Evolutionary conservation across 2,797 vertebrate species (phyloP).

Genomic region (Sarcoramphus papa): DNA sequence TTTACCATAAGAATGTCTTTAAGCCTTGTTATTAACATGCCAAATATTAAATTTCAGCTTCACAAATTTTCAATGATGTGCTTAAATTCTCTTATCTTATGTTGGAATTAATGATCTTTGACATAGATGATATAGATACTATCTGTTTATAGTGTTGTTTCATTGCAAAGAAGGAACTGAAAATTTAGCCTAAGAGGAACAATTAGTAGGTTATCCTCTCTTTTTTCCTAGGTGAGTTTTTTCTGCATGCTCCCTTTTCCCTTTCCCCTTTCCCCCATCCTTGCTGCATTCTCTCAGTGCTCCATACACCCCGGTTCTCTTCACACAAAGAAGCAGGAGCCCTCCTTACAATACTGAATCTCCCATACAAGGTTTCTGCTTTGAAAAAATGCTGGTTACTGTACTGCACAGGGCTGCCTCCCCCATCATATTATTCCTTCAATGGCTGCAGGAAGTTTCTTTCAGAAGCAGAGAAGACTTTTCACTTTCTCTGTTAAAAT

Average conservation of each 20-base stretch:
- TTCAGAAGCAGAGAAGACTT: background rate
- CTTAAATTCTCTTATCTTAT: background rate
- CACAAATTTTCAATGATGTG: background rate
- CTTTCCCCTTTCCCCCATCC: background rate
- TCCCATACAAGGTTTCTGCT: background rate
- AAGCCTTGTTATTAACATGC: background rate
- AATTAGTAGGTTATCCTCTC: background rate
- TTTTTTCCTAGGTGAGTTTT: background rate
- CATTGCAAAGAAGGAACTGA: background rate
- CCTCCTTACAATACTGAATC: background rate
- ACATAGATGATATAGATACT: background rate
- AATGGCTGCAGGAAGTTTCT: background rate
- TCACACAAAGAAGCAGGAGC: background rate
- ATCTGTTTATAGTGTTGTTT: background rate
- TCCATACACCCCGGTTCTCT: background rate
- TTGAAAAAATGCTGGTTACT: background rate
- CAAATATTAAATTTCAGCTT: background rate
- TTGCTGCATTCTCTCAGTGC: background rate
- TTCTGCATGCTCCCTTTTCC: background rate
- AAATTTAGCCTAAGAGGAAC: background rate
- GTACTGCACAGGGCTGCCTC: background rate
- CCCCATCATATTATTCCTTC: background rate
- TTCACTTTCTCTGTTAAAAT: background rate
- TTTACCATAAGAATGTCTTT: background rate
- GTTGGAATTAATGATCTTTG: background rate